Evolutionary conservation across 92 coral and sea anemone species (phyloP).

Genomic region (Phenganax marumi): DNA sequence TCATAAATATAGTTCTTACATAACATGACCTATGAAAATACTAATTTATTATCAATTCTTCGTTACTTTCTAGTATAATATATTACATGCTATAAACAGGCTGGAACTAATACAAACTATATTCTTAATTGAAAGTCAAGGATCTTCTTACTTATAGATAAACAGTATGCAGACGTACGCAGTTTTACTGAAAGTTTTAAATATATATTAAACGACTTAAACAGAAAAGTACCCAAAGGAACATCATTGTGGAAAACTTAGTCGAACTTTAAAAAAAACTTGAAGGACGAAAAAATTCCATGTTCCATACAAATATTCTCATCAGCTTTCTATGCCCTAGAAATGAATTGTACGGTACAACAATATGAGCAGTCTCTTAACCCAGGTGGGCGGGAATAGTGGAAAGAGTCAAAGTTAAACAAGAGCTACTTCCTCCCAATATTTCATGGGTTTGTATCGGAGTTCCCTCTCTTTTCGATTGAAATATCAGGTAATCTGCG

Average conservation of each 20-base stretch:
- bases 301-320: neutral
- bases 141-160: neutral
- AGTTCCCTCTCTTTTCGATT: too few species aligned
- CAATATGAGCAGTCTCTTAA: too few species aligned
- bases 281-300: neutral
- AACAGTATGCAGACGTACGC: neutral
- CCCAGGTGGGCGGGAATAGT: neutral
- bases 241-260: neutral
- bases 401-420: too few species aligned
- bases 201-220: too few species aligned
- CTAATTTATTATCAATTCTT: neutral
- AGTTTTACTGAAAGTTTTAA: neutral
- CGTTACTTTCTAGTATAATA: neutral
- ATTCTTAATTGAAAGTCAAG: too few species aligned
- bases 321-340: neutral
- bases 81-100: too few species aligned
- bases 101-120: too few species aligned
- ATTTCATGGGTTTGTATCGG: too few species aligned
- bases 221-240: neutral
- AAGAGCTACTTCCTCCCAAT: too few species aligned
- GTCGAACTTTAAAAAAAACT: neutral
- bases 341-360: too few species aligned
- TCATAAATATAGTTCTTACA: neutral
- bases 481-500: too few species aligned
- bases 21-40: neutral